These are phyloP conservation scores for Colostygia pectinataria DNA, from an alignment of 2,888 invertebrate species.

Conservation along the genomic window DNA sequence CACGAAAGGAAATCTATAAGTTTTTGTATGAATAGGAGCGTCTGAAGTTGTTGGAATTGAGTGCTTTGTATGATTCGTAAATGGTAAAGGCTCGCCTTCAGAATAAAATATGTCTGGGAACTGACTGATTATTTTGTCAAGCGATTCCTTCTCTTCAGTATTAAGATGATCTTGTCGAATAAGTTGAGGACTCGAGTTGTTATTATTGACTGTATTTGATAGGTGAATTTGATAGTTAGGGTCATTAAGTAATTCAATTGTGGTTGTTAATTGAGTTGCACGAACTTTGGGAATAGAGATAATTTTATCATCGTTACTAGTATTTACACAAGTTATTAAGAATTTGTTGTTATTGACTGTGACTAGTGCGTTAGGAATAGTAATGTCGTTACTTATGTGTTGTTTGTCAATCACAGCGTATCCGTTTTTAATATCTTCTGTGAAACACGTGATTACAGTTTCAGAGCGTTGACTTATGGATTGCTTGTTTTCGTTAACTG, in stretches of 20 bases:
- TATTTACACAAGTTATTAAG: constrained; percentile 12
- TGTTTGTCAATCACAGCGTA: constrained; percentile 36
- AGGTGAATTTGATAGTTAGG: not conserved
- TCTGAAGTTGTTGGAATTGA: constrained; percentile 43
- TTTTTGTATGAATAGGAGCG: constrained; percentile 39
- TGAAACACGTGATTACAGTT: constrained; percentile 36
- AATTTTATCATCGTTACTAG: constrained; percentile 3
- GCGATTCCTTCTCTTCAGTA: constrained; percentile 39
- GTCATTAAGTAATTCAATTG: not conserved
- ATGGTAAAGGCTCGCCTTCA: constrained; percentile 41
- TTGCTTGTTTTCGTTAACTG: constrained; percentile 21
- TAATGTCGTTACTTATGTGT: constrained; percentile 27
- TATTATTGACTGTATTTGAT: not conserved
- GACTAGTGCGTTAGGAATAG: constrained; percentile 36
- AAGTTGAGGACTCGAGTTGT: not conserved
- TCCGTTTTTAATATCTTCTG: constrained; percentile 25
- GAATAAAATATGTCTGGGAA: constrained; percentile 47
- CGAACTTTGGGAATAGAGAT: not conserved
- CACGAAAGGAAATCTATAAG: constrained; percentile 37
- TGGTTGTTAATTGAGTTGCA: not conserved
- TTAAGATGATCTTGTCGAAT: constrained; percentile 35
- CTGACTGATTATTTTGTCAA: constrained; percentile 37
- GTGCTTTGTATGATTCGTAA: constrained; percentile 39
- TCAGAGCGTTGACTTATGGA: constrained; percentile 31
- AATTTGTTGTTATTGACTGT: constrained; percentile 29